Evolutionary conservation across 1,140 invertebrate species (phyloP).

Genomic region (Drosophila tropicalis): DNA sequence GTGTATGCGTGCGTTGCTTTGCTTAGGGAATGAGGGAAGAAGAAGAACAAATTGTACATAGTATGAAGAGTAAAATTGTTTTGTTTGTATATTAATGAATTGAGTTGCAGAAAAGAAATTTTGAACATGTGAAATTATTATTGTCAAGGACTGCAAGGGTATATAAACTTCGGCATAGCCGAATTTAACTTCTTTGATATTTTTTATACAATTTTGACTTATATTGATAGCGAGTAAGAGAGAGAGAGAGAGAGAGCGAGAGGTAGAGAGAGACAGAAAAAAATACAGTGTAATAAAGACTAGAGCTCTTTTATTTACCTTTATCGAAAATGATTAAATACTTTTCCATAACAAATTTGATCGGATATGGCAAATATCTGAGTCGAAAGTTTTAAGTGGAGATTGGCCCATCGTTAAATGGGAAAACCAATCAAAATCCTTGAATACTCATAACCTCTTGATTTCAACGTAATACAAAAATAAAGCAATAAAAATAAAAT

Average conservation of each 20-base stretch:
- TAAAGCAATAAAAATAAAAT: slow-evolving; percentile 33
- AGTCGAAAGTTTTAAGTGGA: slow-evolving; percentile 17
- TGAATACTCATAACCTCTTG: slow-evolving; percentile 6
- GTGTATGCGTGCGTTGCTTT: too few relatives aligned
- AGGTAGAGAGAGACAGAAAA: background rate
- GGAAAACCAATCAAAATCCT: slow-evolving; percentile 1
- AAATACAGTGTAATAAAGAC: background rate
- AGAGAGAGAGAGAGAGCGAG: background rate
- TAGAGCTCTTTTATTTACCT: background rate
- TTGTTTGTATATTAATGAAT: too few relatives aligned
- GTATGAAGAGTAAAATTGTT: too few relatives aligned
- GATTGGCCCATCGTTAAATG: slow-evolving; percentile 1
- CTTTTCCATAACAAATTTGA: background rate
- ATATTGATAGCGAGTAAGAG: background rate
- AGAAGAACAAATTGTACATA: too few relatives aligned
- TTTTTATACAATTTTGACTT: background rate
- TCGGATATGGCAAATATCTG: slow-evolving; percentile 7
- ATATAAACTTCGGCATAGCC: too few relatives aligned
- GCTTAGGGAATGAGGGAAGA: too few relatives aligned
- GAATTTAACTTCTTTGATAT: too few relatives aligned
- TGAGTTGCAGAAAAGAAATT: too few relatives aligned
- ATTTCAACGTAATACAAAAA: slow-evolving; percentile 14
- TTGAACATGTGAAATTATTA: too few relatives aligned
- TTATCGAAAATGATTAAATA: slow-evolving; percentile 1
- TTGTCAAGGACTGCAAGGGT: too few relatives aligned